Evolutionary conservation across 1,140 invertebrate species (phyloP).

Genomic region (Hesperophylax magnus): DNA sequence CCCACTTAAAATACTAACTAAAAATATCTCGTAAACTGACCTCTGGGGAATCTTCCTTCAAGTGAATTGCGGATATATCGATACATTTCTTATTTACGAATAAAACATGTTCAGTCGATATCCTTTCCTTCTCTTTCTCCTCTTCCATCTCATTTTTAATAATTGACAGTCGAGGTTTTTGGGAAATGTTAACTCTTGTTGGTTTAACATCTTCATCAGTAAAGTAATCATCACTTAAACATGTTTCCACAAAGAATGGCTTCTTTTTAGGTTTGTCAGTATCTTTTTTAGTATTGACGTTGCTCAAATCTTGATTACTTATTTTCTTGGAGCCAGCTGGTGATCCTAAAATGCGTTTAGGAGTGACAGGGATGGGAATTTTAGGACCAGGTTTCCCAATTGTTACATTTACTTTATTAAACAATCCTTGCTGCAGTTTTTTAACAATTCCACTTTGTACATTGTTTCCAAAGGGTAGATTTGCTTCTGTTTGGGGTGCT

Average conservation of each 20-base stretch:
- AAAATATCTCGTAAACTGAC: conserved; percentile 59
- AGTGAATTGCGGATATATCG: conserved; percentile 63
- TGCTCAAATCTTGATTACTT: conserved; percentile 12
- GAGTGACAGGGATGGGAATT: conserved; percentile 54
- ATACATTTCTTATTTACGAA: conserved; percentile 63
- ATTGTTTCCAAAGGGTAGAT: conserved; percentile 64
- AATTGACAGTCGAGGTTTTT: conserved; percentile 32
- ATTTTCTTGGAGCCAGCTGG: conserved; percentile 6
- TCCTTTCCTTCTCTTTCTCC: conserved; percentile 9
- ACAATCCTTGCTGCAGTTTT: conserved; percentile 70
- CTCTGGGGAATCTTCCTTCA: conserved; percentile 69
- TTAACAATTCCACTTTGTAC: conserved; percentile 70
- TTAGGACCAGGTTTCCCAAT: conserved; percentile 57
- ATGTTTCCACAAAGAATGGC: conserved; percentile 71
- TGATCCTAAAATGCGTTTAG: conserved; percentile 39
- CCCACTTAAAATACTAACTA: conserved; percentile 1
- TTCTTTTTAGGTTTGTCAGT: conserved; percentile 57
- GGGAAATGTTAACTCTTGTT: conserved; percentile 18
- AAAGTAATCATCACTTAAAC: conserved; percentile 74
- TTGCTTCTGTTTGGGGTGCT: conserved; percentile 63
- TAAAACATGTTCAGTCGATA: conserved; percentile 26
- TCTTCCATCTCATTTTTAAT: conserved; percentile 32
- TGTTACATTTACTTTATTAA: conserved; percentile 64
- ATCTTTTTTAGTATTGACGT: background rate
- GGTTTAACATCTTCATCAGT: conserved; percentile 64